phyloP scores from a whole-genome alignment of 2,113 vertebrate species.

The Rhadina sibilatrix region DNA sequence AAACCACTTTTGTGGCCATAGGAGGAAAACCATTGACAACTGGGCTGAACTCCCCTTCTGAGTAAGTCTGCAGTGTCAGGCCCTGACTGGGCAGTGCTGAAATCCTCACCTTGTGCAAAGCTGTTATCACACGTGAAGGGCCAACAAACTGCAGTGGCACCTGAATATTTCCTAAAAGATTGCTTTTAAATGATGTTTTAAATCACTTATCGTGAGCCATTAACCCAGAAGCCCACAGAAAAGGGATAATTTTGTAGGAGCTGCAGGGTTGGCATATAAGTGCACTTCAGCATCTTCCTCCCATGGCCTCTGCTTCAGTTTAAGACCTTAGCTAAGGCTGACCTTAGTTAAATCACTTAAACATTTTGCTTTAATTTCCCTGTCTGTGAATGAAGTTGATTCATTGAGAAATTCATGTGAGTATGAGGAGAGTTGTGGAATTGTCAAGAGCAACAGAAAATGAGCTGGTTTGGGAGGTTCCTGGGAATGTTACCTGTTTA shows the following conservation, averaged over 20 bases:
- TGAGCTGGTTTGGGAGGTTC: not conserved
- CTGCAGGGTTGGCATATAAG: not conserved
- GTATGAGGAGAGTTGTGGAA: not conserved
- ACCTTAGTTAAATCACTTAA: not conserved
- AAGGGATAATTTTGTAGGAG: not conserved
- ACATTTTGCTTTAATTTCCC: not conserved
- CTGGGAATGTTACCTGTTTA: not conserved
- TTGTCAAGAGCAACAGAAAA: not conserved
- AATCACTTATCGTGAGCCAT: accelerated
- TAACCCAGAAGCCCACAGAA: not conserved
- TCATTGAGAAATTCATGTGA: not conserved
- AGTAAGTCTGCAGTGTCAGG: not conserved
- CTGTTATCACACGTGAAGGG: accelerated
- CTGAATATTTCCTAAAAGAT: not conserved
- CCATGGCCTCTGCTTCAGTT: not conserved
- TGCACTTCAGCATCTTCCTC: not conserved
- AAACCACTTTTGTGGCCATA: not conserved
- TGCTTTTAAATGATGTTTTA: not conserved
- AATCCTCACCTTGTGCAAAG: not conserved
- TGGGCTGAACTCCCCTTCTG: not conserved
- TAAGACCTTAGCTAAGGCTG: not conserved
- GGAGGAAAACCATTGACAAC: not conserved
- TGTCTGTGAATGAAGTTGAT: not conserved
- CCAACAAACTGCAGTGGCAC: not conserved
- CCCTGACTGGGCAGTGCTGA: not conserved